A percentile compares a stretch with the other conserved stretches of the same genome.
These are phyloP conservation scores for Spialia ferax DNA, from an alignment of 2,888 invertebrate genomes.

Conservation along the genomic window DNA sequence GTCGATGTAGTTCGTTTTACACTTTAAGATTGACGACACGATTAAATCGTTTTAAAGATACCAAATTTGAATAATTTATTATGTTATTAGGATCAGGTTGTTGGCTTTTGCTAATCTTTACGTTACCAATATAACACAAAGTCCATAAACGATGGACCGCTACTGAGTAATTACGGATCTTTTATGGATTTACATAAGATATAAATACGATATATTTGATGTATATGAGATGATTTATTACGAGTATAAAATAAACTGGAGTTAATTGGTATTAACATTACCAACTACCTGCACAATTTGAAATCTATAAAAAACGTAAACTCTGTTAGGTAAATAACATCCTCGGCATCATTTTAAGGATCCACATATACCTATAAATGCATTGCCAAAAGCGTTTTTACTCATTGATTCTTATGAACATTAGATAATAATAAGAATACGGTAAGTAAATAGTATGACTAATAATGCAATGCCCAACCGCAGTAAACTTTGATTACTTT, in stretches of 20 bases:
- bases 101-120: constrained; percentile 30
- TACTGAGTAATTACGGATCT: constrained; percentile 21
- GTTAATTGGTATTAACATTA: background rate
- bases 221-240: constrained; percentile 3
- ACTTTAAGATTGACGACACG: constrained; percentile 21
- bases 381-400: background rate
- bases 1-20: constrained; percentile 24
- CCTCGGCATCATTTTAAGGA: background rate
- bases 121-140: constrained; percentile 19
- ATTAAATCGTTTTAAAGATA: constrained; percentile 23
- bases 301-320: too few relatives aligned
- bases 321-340: too few relatives aligned
- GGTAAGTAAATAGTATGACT: too few relatives aligned
- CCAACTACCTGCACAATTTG: background rate
- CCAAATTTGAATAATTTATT: constrained; percentile 26
- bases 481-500: constrained; percentile 7
- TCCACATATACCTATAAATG: background rate
- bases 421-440: too few relatives aligned
- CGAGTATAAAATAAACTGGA: background rate
- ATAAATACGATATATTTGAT: constrained; percentile 2
- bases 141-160: constrained; percentile 3
- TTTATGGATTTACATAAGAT: constrained; percentile 18
- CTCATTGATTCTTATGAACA: background rate
- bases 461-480: background rate
- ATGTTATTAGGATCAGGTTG: constrained; percentile 19